Percentiles rank a stretch among this genome's conserved stretches.
Evolutionary conservation across 2,113 vertebrate genomes (phyloP).

Genomic region (Nanorana parkeri): DNA sequence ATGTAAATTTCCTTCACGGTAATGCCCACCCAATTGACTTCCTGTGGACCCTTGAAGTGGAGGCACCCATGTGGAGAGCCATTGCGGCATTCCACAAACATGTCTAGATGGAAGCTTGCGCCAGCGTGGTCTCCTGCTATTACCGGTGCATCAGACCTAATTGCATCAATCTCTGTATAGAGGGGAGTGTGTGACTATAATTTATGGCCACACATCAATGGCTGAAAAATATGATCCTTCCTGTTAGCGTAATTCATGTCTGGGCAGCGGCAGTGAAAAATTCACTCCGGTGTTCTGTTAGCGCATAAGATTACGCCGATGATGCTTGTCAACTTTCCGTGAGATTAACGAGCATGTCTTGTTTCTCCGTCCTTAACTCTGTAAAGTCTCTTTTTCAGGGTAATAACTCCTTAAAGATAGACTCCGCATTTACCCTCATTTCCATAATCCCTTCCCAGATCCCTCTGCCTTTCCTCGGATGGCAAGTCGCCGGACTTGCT

Average conservation of each 20-base stretch:
- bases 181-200: conserved; percentile 26
- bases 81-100: conserved; percentile 27
- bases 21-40: conserved; percentile 36
- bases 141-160: conserved; percentile 27
- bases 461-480: too few species aligned
- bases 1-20: conserved; percentile 36
- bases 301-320: conserved; percentile 10
- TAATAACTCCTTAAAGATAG: neutral
- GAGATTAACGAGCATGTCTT: conserved; percentile 29
- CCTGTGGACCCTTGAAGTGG: conserved; percentile 20
- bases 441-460: too few species aligned
- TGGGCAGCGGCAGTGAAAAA: conserved; percentile 28
- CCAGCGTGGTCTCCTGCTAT: conserved; percentile 1
- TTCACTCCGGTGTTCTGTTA: conserved; percentile 18
- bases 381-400: conserved; percentile 15
- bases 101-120: neutral
- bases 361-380: conserved; percentile 7
- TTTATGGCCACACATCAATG: conserved; percentile 41
- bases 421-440: too few species aligned
- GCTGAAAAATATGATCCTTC: conserved; percentile 34
- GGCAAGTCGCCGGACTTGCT: too few species aligned
- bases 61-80: conserved; percentile 12
- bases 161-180: conserved; percentile 37
- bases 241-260: conserved; percentile 38
- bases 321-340: neutral